Base-by-base conservation (phyloP, 1,140 invertebrate genomes). In the Pseudomyrmex gracilis region DNA sequence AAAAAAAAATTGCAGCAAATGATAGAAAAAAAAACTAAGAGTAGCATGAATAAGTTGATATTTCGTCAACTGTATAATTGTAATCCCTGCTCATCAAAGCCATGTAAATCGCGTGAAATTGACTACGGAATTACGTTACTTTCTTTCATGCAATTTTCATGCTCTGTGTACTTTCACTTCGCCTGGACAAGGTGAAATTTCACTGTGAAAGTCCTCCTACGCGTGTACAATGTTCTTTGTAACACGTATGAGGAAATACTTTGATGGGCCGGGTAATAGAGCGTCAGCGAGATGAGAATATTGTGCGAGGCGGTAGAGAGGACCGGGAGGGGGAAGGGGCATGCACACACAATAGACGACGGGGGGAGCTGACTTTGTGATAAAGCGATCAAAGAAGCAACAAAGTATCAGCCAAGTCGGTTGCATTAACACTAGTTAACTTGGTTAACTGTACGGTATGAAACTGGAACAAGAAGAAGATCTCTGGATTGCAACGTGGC, bases 121-220 rank as follows among this genome's bases (percentile, higher is more conserved):
- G 13, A 55, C 17, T 22, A 55, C 15, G 12, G 15, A 76, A 51
- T 76, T 63, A 55, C 67, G 24, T 67, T 67, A 67, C 13, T 45
- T 45, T 55, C 34, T 77, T 77, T 55, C 24, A 10, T 15, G 2
- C 51, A 22, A 67, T 67, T 67, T 77, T 77, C 80, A 83, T 55
- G 82, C 60, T 67, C 70, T 61, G 58, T 73, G 80, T 87, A 87
- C 87, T 87, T 83, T 87, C 60, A 83, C 73, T 83, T 87, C 53
- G 53, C 53, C 51, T 47, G 34, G 67, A 73, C 61, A 51, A 71
- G 55, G 22, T 84, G 70, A 82, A 87, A 87, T 87, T 87, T 87
- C 80, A 84, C 66, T 77, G 85, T 34, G 34, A 78, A 83, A 58
- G 61, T 87, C 5, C 5, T 34, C 34, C 58, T 64, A 84, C 63